Evolutionary conservation across 2,888 invertebrate genomes (phyloP), one percentile per base, ranked within the genome.

Genomic region (Acleris holmiana): DNA sequence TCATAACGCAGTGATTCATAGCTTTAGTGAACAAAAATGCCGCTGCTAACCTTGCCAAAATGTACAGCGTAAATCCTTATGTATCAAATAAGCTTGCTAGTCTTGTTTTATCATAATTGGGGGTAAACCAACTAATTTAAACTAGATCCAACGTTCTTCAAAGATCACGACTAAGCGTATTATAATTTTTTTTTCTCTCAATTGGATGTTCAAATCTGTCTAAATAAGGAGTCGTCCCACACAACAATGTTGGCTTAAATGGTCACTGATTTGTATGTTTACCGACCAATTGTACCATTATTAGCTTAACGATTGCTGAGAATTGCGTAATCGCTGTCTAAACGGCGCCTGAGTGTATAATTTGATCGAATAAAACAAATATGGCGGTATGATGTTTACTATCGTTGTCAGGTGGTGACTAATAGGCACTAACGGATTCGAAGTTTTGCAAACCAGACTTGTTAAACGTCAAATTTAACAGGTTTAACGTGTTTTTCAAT

Each of bases 291-390:
- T 82, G 78, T 79, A 80, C 77, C 71, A 89, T 89, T 88, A 87
- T 71, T 72, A 74, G 81, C 82, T 83, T 75, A 86, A 85, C 86
- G 82, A 74, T 75, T 81, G 76, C 78, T 74, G 76, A 71, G 72
- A 68, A 77, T 75, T 76, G 78, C 76, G 75, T 78, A 83, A 85
- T 81, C 77, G 77, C 71, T 69, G 71, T 72, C 76, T 75, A 78
- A 82, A 78, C 77, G 75, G 67, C 80, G 74, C 75, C 75, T 69
- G 77, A 79, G 73, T 75, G 72, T 86, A 75, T 88, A 85, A 88
- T 88, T 88, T 86, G 72, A 72, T 73, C 71, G 74, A 82, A 84
- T 83, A 87, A 86, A 85, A 82, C 82, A 84, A 83, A 84, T 76
- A 80, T 72, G 67, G 70, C 71, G 72, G 70, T 71, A 69, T 60